Conservation (phyloP, 2,113 vertebrate species). For the Notarius lentiginosus region DNA sequence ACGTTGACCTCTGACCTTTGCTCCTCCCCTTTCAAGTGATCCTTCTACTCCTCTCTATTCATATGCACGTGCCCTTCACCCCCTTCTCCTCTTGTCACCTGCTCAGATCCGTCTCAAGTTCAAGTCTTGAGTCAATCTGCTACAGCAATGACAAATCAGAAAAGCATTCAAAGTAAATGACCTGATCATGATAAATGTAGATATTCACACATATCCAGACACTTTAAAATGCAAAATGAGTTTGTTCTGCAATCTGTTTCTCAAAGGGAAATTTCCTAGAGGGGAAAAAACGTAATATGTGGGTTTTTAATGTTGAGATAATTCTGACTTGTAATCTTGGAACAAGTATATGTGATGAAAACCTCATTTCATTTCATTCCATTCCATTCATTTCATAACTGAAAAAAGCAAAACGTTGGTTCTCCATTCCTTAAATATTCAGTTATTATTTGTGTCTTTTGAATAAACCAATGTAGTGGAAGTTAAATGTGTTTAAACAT, state of each 20-base stretch:
- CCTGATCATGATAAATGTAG: background rate
- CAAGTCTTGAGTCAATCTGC: conserved; percentile 67
- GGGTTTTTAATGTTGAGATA: no score
- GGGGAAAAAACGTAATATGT: background rate
- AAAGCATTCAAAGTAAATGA: background rate
- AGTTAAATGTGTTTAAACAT: background rate
- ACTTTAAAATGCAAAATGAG: no score
- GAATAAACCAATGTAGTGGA: background rate
- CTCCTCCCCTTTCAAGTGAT: conserved; percentile 53
- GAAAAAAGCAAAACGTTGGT: no score
- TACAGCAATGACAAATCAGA: conserved; percentile 32
- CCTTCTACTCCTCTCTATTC: conserved; percentile 68
- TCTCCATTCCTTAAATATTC: no score
- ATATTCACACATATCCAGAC: background rate
- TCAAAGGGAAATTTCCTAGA: background rate
- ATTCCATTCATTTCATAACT: no score
- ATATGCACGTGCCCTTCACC: conserved; percentile 69
- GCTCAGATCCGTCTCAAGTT: conserved; percentile 75
- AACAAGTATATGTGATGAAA: no score
- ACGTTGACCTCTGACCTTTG: conserved; percentile 63
- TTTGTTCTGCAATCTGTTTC: no score
- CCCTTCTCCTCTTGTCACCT: conserved; percentile 65
- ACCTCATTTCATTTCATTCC: no score
- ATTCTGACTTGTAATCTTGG: no score
- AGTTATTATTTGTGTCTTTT: background rate